A percentile compares a stretch with the other conserved stretches of the same genome.
Conservation (phyloP, 2,113 vertebrate genomes). For the Orientallactaga bullata region DNA sequence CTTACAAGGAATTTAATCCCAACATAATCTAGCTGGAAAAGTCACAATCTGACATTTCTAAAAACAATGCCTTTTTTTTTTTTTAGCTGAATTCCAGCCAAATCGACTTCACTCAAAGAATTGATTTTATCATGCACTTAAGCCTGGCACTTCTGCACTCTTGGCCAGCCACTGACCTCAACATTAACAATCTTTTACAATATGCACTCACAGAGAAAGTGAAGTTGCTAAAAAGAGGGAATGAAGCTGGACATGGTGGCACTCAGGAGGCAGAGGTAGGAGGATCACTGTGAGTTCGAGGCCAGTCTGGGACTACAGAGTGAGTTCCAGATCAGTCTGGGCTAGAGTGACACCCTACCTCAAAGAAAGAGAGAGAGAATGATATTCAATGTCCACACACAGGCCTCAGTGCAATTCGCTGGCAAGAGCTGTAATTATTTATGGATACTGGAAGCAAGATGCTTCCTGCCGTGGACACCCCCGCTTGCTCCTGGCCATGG, state of each 20-base stretch:
- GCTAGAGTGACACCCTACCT: too few relatives aligned
- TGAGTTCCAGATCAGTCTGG: too few relatives aligned
- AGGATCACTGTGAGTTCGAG: too few relatives aligned
- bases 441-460: background rate
- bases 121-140: background rate
- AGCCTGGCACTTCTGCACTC: background rate
- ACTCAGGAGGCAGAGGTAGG: too few relatives aligned
- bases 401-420: background rate
- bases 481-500: background rate
- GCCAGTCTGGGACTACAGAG: too few relatives aligned
- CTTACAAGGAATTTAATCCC: background rate
- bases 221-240: background rate
- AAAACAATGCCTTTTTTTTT: background rate
- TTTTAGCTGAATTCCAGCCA: conserved; percentile 26
- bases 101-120: conserved; percentile 7
- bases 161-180: background rate
- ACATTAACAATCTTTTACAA: too few relatives aligned
- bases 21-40: conserved; percentile 26
- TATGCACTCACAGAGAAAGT: background rate
- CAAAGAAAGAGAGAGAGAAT: too few relatives aligned
- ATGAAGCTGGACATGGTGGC: too few relatives aligned
- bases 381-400: background rate
- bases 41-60: conserved; percentile 5
- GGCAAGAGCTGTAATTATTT: background rate
- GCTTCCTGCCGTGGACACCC: rapidly evolving